phyloP scores from a whole-genome alignment of 2,888 invertebrate genomes.

The Mayetiola destructor region DNA sequence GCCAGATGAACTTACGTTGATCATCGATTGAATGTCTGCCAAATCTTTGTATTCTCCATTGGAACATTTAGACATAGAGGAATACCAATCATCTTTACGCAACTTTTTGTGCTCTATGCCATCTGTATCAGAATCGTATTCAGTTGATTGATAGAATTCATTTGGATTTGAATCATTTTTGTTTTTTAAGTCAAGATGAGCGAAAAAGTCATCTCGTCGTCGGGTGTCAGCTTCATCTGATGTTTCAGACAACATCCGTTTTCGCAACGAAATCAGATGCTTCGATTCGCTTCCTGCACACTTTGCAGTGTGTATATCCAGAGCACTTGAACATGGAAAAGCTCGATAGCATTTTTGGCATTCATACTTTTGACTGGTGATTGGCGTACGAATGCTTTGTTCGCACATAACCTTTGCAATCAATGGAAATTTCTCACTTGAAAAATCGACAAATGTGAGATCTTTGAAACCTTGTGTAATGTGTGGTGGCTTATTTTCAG shows the following conservation, averaged over 20 bases:
- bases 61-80: too few relatives aligned
- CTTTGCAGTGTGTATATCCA: slow-evolving; percentile 50
- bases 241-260: slow-evolving; percentile 21
- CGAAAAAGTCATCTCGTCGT: slow-evolving; percentile 64
- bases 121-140: background rate
- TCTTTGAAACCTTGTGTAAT: slow-evolving; percentile 48
- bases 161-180: slow-evolving; percentile 34
- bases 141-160: slow-evolving; percentile 35
- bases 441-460: slow-evolving; percentile 63
- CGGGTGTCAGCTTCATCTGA: slow-evolving; percentile 46
- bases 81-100: slow-evolving; percentile 20
- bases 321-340: slow-evolving; percentile 53
- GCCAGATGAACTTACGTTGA: slow-evolving; percentile 58
- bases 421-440: slow-evolving; percentile 61
- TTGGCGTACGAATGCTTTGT: slow-evolving; percentile 42
- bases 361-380: slow-evolving; percentile 47
- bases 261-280: slow-evolving; percentile 22
- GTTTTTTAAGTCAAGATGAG: slow-evolving; percentile 61
- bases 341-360: slow-evolving; percentile 55
- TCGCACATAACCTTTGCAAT: slow-evolving; percentile 63
- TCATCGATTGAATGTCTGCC: slow-evolving; percentile 73
- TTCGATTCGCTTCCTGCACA: slow-evolving; percentile 27
- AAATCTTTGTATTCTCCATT: slow-evolving; percentile 39
- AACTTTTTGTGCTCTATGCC: slow-evolving; percentile 32
- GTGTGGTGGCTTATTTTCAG: slow-evolving; percentile 37